A percentile compares a stretch with the other conserved stretches of the same genome.
These are phyloP conservation scores for Arenaria interpres DNA, from an alignment of 2,113 vertebrate species.

Conservation along the genomic window DNA sequence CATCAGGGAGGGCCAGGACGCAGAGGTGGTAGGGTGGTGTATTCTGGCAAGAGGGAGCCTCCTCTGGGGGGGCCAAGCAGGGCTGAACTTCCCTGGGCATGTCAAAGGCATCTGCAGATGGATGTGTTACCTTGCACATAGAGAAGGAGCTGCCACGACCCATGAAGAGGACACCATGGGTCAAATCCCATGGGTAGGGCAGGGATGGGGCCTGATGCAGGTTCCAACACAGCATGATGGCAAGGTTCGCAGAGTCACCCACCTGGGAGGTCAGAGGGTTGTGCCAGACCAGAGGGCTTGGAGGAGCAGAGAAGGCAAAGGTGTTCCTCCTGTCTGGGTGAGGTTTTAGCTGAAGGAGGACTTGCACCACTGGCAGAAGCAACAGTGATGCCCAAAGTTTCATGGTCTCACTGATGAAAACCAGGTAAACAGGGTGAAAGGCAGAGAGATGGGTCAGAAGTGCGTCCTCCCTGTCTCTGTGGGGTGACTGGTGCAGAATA, in stretches of 20 bases:
- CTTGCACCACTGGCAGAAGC: neutral
- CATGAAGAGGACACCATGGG: neutral
- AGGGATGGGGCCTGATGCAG: neutral
- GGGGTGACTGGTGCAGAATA: fast-evolving
- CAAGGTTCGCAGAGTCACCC: neutral
- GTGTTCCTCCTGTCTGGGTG: neutral
- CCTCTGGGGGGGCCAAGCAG: fast-evolving
- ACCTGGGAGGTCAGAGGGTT: neutral
- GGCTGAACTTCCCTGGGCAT: neutral
- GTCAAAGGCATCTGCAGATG: neutral
- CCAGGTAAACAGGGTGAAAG: neutral
- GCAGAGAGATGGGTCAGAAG: neutral
- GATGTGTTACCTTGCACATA: neutral
- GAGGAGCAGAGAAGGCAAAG: neutral
- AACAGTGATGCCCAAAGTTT: neutral
- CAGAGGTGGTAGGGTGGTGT: neutral
- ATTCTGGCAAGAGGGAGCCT: neutral
- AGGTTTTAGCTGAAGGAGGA: neutral
- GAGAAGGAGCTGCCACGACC: neutral
- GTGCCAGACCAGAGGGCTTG: neutral
- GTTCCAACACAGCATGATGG: fast-evolving
- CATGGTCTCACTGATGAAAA: neutral
- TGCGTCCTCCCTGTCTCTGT: neutral
- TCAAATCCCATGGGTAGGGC: neutral
- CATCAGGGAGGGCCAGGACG: neutral